phyloP scores from a whole-genome alignment of 2,113 vertebrate species.

The Tachuris rubrigastra region DNA sequence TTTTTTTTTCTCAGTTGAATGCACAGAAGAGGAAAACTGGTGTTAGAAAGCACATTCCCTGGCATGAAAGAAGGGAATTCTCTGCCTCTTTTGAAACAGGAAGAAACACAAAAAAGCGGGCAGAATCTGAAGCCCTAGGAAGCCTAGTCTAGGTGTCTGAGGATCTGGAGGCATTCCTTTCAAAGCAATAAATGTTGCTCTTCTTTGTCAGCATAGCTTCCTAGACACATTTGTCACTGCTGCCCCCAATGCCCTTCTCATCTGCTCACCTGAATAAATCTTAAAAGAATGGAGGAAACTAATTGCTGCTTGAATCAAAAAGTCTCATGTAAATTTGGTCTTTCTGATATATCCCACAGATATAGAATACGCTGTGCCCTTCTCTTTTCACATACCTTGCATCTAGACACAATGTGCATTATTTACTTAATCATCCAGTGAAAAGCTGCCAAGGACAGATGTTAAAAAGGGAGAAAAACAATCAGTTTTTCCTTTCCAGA shows the following conservation, averaged over 20 bases:
- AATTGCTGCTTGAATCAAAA: conserved; percentile 39
- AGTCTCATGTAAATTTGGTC: conserved; percentile 35
- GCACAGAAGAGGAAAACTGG: background rate
- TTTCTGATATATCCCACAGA: background rate
- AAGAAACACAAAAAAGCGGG: background rate
- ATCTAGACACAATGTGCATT: background rate
- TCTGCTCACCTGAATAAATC: conserved; percentile 43
- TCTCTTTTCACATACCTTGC: background rate
- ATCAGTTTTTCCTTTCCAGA: background rate
- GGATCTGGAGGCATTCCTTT: background rate
- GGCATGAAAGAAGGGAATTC: background rate
- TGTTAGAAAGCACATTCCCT: background rate
- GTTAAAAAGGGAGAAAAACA: conserved; percentile 19
- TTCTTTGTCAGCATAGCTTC: conserved; percentile 9
- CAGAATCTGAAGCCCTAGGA: background rate
- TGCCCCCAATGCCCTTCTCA: background rate
- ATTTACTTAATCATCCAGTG: conserved; percentile 7
- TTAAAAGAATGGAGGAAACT: conserved; percentile 19
- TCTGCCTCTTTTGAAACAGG: background rate
- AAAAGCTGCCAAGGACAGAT: conserved; percentile 32
- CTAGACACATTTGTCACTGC: background rate
- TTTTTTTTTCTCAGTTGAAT: background rate
- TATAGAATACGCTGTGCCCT: background rate
- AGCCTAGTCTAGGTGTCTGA: background rate
- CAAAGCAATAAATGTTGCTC: background rate